phyloP scores from a whole-genome alignment of 2,797 vertebrate species.

The Sphenodon punctatus region DNA sequence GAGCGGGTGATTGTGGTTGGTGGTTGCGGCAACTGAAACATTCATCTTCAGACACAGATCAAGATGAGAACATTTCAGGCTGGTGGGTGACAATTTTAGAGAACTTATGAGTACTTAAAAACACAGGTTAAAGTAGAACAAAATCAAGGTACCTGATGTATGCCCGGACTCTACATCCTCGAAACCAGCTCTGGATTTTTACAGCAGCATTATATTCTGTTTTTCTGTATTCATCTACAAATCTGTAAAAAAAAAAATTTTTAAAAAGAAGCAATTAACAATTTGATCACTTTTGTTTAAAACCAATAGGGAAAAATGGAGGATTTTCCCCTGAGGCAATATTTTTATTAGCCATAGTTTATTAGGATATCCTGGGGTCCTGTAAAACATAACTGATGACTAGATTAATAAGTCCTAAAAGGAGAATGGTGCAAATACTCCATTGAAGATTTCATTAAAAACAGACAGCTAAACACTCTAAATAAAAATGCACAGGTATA shows the following conservation, averaged over 20 bases:
- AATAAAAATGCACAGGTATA: neutral
- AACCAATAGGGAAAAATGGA: too few relatives aligned
- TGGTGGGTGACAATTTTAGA: neutral
- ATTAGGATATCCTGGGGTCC: too few relatives aligned
- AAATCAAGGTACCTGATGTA: slow-evolving; percentile 82
- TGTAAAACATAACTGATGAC: too few relatives aligned
- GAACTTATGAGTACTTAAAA: neutral
- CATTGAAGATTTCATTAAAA: neutral
- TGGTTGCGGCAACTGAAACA: too few relatives aligned
- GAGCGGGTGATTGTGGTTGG: too few relatives aligned
- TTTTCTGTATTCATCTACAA: slow-evolving; percentile 77
- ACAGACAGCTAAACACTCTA: neutral
- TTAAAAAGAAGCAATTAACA: neutral
- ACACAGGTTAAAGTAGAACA: neutral
- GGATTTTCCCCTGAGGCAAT: too few relatives aligned
- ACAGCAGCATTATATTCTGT: slow-evolving; percentile 79
- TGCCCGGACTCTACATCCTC: slow-evolving; percentile 81
- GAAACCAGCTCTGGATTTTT: slow-evolving; percentile 90
- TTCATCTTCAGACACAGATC: neutral
- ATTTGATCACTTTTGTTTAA: slow-evolving; percentile 14
- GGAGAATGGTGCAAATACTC: neutral
- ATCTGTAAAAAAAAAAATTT: slow-evolving; percentile 72
- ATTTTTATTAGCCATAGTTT: too few relatives aligned
- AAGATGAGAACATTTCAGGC: neutral
- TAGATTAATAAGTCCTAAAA: too few relatives aligned